Evolutionary conservation across 2,888 invertebrate species (phyloP), one percentile per base, ranked within the genome.

Genomic region (Anoplius nigerrimus): DNA sequence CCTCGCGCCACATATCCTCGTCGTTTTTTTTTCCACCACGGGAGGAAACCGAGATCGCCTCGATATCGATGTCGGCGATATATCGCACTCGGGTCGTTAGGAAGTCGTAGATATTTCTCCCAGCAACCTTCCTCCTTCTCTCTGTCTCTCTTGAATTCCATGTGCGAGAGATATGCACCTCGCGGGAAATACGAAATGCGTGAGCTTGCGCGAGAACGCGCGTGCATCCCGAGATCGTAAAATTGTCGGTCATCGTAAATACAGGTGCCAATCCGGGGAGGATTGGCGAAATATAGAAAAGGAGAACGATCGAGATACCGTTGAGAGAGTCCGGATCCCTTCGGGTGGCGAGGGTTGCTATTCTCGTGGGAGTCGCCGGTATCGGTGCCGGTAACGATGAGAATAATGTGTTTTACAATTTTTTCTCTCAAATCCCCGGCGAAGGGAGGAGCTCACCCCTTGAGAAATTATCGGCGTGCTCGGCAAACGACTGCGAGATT

Each of bases 381-480:
- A 48, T 48, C 16, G n/a, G 5, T 48, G 18, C 11, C 16, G n/a
- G 16, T 48, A 34, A 34, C 48, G 48, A 48, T 2, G 16, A 16
- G 18, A 8, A 16, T 48, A 48, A 48, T 48, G 48, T 13, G 48
- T 18, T 48, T 48, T 4, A 48, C 48, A 2, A 48, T 48, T 48
- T 48, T 58, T 45, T 22, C 45, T 45, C 45, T 42, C 24, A n/a
- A n/a, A 22, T 58, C 48, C 46, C 18, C 48, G n/a, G 5, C 48
- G n/a, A n/a, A 2, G 48, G n/a, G 48, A n/a, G n/a, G n/a, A n/a
- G n/a, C n/a, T n/a, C 48, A 8, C 18, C 48, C 48, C 18, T 48
- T 48, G 16, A 48, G 16, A 48, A 48, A 48, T 48, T 48, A 48
- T 48, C 48, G 48, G 48, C 8, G 5, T 2, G 13, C 48, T 48